phyloP scores from a whole-genome alignment of 2,113 vertebrate genomes.

The Hypomesus transpacificus region DNA sequence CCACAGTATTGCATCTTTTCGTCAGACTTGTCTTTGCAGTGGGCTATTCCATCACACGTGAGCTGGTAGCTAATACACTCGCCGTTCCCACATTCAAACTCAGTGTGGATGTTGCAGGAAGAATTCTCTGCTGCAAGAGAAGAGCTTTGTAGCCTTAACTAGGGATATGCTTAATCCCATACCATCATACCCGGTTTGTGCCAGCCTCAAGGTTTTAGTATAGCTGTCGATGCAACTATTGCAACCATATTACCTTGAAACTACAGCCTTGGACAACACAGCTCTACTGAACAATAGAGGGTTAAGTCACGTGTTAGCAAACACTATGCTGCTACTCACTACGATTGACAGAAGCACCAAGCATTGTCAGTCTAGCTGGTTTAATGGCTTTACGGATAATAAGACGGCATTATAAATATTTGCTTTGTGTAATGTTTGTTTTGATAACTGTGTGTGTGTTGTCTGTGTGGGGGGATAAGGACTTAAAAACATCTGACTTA shows the following conservation, averaged over 20 bases:
- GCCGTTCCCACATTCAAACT: constrained; percentile 96
- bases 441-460: too few relatives aligned
- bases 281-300: too few relatives aligned
- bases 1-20: constrained; percentile 97
- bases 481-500: constrained; percentile 73
- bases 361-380: too few relatives aligned
- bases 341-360: too few relatives aligned
- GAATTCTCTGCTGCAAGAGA: constrained; percentile 84
- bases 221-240: neutral
- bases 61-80: constrained; percentile 92
- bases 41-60: constrained; percentile 87
- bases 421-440: neutral
- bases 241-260: too few relatives aligned
- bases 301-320: too few relatives aligned
- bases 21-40: constrained; percentile 98
- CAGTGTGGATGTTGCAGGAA: constrained; percentile 89
- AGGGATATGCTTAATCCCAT: constrained; percentile 11
- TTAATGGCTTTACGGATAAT: too few relatives aligned
- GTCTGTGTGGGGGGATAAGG: too few relatives aligned
- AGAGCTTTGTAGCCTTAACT: constrained; percentile 11
- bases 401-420: too few relatives aligned
- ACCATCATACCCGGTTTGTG: neutral
- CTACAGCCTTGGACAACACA: too few relatives aligned
- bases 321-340: too few relatives aligned
- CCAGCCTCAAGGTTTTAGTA: neutral